Percentiles rank a stretch among this genome's conserved stretches.
Evolutionary conservation across 2,797 vertebrate species (phyloP).

Genomic region (Oreonectes daqikongensis): DNA sequence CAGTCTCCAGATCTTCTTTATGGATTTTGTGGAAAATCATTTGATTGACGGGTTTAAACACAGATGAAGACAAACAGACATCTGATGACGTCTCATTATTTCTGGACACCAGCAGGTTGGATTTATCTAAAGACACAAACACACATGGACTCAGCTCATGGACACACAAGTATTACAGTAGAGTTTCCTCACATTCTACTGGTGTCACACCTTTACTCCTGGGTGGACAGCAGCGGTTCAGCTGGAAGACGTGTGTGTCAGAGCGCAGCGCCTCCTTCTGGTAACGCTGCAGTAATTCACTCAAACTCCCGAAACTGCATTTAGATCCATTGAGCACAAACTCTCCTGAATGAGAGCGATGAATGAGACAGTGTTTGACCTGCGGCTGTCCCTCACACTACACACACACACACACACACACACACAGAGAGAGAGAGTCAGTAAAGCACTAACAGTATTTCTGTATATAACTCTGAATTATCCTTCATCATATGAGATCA

Average conservation of each 20-base stretch:
- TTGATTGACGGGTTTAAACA: constrained; percentile 90
- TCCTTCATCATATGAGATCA: background rate
- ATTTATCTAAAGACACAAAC: constrained; percentile 82
- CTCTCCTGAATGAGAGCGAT: constrained; percentile 84
- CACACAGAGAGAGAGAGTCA: no score
- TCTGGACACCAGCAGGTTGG: constrained; percentile 91
- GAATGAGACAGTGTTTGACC: constrained; percentile 94
- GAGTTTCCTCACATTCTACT: background rate
- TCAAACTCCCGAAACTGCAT: constrained; percentile 86
- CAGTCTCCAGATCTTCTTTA: constrained; percentile 89
- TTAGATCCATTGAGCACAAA: constrained; percentile 90
- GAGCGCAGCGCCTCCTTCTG: constrained; percentile 96
- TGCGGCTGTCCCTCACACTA: constrained; percentile 80
- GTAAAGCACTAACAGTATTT: no score
- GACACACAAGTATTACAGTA: background rate
- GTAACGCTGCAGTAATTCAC: constrained; percentile 92
- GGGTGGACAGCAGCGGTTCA: constrained; percentile 91
- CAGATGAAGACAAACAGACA: constrained; percentile 78
- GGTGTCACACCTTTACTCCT: constrained; percentile 81
- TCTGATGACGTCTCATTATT: constrained; percentile 83
- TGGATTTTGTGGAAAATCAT: constrained; percentile 99
- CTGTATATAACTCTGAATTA: no score
- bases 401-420: constrained; percentile 34
- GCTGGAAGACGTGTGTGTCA: constrained; percentile 94
- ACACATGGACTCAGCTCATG: background rate